Evolutionary conservation across 2,797 vertebrate species (phyloP), one percentile per base, ranked within the genome.

Genomic region (Chaetodon trifasciatus): DNA sequence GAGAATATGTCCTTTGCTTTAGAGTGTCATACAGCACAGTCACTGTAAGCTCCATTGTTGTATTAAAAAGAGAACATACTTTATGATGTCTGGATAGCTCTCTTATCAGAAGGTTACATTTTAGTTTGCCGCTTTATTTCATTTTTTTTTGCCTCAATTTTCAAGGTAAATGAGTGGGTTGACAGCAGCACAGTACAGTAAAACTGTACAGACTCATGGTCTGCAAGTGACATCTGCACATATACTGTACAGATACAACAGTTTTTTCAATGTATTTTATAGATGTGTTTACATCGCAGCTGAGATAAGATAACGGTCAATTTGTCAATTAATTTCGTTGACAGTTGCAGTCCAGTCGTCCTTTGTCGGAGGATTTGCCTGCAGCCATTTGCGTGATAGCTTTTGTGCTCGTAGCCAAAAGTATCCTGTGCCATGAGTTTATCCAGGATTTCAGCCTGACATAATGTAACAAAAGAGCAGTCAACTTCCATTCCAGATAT

Each of bases 1-100:
- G 68, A 74, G 82, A 85, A 79, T 44, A 49, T 58, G 60, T 53
- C 63, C 73, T 80, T 78, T 67, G 39, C 56, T 81, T 79, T 66
- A 70, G 42, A 65, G 24, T 66, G 40, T 80, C 47, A 69, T 35
- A 49, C 60, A 28, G n/a, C 8, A 52, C 47, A 65, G 47, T 46
- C 64, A 68, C 50, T 61, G 61, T 67, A 24, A 64, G 57, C 49
- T 79, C 23, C 64, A 21, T 71, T 76, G 49, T 76, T 62, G 60
- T 56, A 32, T 79, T 66, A 47, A 63, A 70, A 67, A 68, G 71
- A 53, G 40, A 49, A 55, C 19, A 46, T 37, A 24, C 66, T 53
- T 2, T 39, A 32, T 70, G 0, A 70, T 75, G 73, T 76, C 66
- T 52, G n/a, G 39, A 57, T 47, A 53, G 58, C 63, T 65, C 35